phyloP scores from a whole-genome alignment of 2,113 vertebrate species.

The Actenoides lindsayi region DNA sequence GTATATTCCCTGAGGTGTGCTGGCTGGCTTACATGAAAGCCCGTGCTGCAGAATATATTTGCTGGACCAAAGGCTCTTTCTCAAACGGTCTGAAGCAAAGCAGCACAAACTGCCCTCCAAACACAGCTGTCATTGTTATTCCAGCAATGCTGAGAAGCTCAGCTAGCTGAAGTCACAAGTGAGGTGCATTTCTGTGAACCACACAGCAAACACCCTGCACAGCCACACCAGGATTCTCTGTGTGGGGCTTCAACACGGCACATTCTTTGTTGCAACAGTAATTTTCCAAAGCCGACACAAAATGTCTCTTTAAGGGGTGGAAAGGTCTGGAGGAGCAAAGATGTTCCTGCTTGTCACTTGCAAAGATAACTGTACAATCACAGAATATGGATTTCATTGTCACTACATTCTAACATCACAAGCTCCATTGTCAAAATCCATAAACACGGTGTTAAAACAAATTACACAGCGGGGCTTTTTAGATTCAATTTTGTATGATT shows the following conservation, averaged over 20 bases:
- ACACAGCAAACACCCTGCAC: background rate
- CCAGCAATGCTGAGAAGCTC: background rate
- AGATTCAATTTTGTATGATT: background rate
- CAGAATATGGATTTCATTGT: background rate
- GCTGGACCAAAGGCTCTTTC: background rate
- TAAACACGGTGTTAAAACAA: background rate
- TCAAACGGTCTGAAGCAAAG: background rate
- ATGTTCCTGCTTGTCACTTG: background rate
- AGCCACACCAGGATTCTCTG: background rate
- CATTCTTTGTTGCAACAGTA: background rate
- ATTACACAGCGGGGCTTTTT: background rate
- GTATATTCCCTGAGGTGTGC: background rate
- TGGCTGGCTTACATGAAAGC: background rate
- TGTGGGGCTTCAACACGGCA: background rate
- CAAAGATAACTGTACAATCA: background rate
- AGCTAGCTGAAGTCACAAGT: background rate
- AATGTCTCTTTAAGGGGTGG: background rate
- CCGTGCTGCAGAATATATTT: background rate
- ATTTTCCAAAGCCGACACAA: background rate
- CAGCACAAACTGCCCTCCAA: background rate
- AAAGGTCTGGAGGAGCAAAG: background rate
- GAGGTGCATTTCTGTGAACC: background rate
- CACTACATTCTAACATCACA: rapidly evolving
- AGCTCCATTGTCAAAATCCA: background rate
- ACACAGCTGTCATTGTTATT: background rate